Base-by-base conservation (phyloP, 2,113 vertebrate species). In the Spea multiplicata region DNA sequence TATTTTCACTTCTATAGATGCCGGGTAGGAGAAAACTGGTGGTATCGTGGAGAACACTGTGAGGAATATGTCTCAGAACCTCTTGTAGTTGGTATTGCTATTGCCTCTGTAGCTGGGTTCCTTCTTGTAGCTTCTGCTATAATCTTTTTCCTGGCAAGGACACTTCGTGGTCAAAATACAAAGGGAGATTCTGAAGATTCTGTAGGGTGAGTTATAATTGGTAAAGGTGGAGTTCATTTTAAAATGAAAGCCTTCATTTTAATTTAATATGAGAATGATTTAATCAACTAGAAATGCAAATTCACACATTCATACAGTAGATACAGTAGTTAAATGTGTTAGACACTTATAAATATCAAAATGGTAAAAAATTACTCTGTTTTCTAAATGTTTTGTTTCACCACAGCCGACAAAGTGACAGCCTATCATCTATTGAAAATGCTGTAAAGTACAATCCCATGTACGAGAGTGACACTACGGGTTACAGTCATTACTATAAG, bases 41-140 rank as follows among this genome's bases (percentile, higher is more conserved):
- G 96, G 96, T 96, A 97, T 84, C 86, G 94, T 85, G 96, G 96
- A n/a, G 93, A 98, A 72, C 97, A 93, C 84, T 99, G 97, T 62
- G 92, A 93, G 73, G 96, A 99, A 76, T 96, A 93, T 0, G 94
- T 99, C 13, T 99, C 96, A 0, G 97, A 97, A 83, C 92, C 96
- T 0, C 83, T 96, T 74, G 93, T 98, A 14, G 94, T 98, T 2
- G 94, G 93, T 45, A 92, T 97, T 45, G 93, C 95, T 5, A 88
- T 98, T 0, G 93, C 90, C 65, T 93, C 94, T 0, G 92, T 96
- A 49, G 89, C 87, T 17, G 95, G 94, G 7, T 94, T 99, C 83
- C 92, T 99, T 49, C 81, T 95, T 5, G 85, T 97, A 55, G 91
- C 89, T 0, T 92, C 90, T 2, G 92, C 86, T 7, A 84, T 95